Evolutionary conservation across 1,140 invertebrate species (phyloP).

Genomic region (Bombus breviceps): DNA sequence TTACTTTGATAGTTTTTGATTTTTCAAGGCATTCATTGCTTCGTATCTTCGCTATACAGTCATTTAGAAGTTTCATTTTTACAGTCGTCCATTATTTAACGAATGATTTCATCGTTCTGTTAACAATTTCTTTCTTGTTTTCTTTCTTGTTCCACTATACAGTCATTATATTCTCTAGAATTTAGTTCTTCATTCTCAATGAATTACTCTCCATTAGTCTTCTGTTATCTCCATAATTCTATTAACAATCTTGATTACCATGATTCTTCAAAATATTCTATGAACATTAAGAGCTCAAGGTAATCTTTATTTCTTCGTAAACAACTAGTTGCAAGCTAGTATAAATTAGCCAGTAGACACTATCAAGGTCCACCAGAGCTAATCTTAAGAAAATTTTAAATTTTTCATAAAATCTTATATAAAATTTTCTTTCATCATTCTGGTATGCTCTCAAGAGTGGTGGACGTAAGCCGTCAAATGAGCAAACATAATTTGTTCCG

Average conservation of each 20-base stretch:
- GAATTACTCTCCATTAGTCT: neutral
- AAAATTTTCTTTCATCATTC: conserved; percentile 66
- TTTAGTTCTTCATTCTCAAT: neutral
- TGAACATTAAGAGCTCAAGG: neutral
- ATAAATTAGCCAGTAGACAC: neutral
- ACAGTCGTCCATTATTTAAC: no score
- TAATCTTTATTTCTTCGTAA: neutral
- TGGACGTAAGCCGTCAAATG: conserved; percentile 81
- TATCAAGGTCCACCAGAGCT: neutral
- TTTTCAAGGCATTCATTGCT: neutral
- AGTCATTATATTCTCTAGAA: neutral
- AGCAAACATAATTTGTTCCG: conserved; percentile 80
- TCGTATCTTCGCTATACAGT: no score
- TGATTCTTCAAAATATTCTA: no score
- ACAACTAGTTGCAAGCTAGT: neutral
- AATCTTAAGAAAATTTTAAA: neutral
- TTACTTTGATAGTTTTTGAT: neutral
- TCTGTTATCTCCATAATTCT: neutral
- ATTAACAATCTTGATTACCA: neutral
- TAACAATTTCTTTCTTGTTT: no score
- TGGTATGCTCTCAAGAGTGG: conserved; percentile 81
- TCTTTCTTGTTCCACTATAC: neutral
- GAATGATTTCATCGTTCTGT: no score
- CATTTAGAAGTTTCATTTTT: no score
- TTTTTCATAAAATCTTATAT: neutral